Conservation (phyloP, 2,888 invertebrate genomes). For the Clanis bilineata region DNA sequence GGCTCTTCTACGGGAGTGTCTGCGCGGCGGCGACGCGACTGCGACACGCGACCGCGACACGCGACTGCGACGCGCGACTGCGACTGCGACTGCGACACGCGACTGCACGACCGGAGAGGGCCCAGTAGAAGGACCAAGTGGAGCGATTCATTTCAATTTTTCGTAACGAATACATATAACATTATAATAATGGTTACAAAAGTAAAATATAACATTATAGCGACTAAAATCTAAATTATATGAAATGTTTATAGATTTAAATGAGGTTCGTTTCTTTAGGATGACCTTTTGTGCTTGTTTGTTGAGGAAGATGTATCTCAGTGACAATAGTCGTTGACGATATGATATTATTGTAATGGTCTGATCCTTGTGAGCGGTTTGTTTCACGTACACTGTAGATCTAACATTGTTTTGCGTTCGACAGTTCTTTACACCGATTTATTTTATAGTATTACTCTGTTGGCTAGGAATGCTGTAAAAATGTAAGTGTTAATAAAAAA, state of each 20-base stretch:
- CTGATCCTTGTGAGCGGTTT: slow-evolving; percentile 72
- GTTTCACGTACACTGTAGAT: slow-evolving; percentile 78
- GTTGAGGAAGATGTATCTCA: slow-evolving; percentile 64
- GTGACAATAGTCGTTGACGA: slow-evolving; percentile 72
- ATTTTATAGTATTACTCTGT: slow-evolving; percentile 82
- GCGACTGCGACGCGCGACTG: slow-evolving; percentile 22
- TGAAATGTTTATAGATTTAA: slow-evolving; percentile 82
- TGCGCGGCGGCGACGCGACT: slow-evolving; percentile 22
- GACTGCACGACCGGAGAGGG: background rate
- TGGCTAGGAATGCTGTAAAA: slow-evolving; percentile 83
- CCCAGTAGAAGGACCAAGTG: slow-evolving; percentile 47
- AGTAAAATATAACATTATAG: slow-evolving; percentile 83
- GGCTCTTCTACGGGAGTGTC: slow-evolving; percentile 44
- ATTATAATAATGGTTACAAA: slow-evolving; percentile 82
- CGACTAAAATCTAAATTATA: slow-evolving; percentile 81
- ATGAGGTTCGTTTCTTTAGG: slow-evolving; percentile 77
- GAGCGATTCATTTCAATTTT: slow-evolving; percentile 68
- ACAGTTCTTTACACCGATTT: slow-evolving; percentile 80
- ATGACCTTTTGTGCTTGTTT: slow-evolving; percentile 77
- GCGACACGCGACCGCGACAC: slow-evolving; percentile 22
- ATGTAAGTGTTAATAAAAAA: slow-evolving; percentile 83
- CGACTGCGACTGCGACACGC: slow-evolving; percentile 16
- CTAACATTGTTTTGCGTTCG: slow-evolving; percentile 80
- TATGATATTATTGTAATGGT: slow-evolving; percentile 67
- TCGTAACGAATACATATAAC: slow-evolving; percentile 82